These are phyloP conservation scores for Sialis lutaria DNA, from an alignment of 2,888 invertebrate genomes.

Conservation along the genomic window DNA sequence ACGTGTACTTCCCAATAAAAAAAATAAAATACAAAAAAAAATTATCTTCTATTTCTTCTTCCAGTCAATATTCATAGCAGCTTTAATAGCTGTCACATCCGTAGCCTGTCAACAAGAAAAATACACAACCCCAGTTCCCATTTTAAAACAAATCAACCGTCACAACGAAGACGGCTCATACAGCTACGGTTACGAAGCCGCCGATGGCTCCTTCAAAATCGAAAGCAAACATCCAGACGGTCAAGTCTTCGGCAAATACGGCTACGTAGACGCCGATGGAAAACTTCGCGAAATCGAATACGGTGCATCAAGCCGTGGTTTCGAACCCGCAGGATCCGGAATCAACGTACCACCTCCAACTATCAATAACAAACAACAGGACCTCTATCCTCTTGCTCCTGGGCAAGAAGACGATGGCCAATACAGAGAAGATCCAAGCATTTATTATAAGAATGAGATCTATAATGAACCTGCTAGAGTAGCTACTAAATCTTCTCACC, in stretches of 20 bases:
- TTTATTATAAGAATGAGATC: conserved; percentile 56
- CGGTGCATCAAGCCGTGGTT: conserved; percentile 65
- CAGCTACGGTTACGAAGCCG: conserved; percentile 75
- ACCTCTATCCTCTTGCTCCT: conserved; percentile 28
- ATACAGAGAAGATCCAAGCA: conserved; percentile 66
- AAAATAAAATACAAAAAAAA: neutral
- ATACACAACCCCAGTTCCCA: conserved; percentile 60
- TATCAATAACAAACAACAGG: conserved; percentile 30
- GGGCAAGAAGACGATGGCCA: conserved; percentile 70
- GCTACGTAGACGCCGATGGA: conserved; percentile 69
- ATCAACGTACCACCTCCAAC: conserved; percentile 77
- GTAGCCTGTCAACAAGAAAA: conserved; percentile 27
- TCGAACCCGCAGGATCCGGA: conserved; percentile 58
- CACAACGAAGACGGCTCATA: conserved; percentile 81
- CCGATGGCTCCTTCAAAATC: conserved; percentile 74
- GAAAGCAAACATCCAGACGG: conserved; percentile 73
- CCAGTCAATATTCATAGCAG: conserved; percentile 19
- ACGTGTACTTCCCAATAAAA: neutral
- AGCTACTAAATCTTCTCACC: conserved; percentile 18
- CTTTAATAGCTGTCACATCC: conserved; percentile 15
- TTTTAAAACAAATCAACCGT: conserved; percentile 66
- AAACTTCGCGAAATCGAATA: conserved; percentile 65
- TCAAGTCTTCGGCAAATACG: conserved; percentile 76
- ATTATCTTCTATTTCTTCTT: conserved; percentile 9
- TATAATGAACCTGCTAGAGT: conserved; percentile 26